Evolutionary conservation across 2,797 vertebrate species (phyloP).

Genomic region (Picus viridis): DNA sequence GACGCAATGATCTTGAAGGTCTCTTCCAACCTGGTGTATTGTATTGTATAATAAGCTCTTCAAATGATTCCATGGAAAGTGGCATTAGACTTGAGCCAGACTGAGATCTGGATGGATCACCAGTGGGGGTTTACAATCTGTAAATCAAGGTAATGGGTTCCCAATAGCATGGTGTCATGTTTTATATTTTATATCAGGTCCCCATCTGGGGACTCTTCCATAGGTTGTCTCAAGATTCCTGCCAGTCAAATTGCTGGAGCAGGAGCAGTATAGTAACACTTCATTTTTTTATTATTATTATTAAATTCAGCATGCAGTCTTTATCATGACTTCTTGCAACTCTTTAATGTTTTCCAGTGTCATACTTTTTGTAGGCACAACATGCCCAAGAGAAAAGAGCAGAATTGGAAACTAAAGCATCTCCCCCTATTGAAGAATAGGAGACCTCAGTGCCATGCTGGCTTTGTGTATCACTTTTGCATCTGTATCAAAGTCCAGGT

Average conservation of each 20-base stretch:
- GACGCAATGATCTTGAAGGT: too few relatives aligned
- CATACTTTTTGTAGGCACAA: background rate
- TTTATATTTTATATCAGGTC: background rate
- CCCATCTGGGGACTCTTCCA: background rate
- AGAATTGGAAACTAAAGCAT: constrained; percentile 3
- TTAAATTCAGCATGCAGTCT: background rate
- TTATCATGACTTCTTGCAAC: background rate
- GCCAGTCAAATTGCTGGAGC: background rate
- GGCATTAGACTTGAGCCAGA: too few relatives aligned
- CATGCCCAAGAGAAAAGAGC: background rate
- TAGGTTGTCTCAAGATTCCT: background rate
- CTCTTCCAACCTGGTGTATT: too few relatives aligned
- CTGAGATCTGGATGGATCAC: too few relatives aligned
- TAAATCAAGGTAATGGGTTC: too few relatives aligned
- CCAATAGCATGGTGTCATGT: too few relatives aligned
- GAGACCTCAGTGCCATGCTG: background rate
- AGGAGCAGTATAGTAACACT: background rate
- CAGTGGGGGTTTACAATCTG: too few relatives aligned
- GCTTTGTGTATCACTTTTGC: background rate
- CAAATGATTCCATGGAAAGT: too few relatives aligned
- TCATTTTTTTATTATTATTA: background rate
- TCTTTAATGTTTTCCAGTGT: background rate
- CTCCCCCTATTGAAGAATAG: background rate
- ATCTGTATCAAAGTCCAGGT: background rate
- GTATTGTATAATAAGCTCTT: too few relatives aligned